Percentiles rank a stretch among this genome's conserved stretches.
Evolutionary conservation across 2,888 invertebrate genomes (phyloP).

Genomic region (Tromatobia lineatoria): DNA sequence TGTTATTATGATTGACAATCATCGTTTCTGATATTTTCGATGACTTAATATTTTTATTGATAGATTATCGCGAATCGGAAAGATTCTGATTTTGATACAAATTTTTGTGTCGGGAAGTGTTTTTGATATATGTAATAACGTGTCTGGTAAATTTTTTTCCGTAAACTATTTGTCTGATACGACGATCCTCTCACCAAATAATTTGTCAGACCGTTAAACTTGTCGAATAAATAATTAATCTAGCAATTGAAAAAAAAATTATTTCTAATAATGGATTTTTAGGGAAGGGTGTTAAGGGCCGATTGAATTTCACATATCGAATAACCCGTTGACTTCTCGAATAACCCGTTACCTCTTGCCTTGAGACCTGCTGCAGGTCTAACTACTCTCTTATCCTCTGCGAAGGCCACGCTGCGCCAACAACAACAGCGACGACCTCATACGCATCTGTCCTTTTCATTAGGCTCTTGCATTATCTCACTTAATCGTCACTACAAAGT

Average conservation of each 20-base stretch:
- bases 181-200: too few relatives aligned
- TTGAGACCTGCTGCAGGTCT: slow-evolving; percentile 1
- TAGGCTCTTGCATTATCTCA: background rate
- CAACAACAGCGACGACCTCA: background rate
- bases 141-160: too few relatives aligned
- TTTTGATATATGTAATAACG: too few relatives aligned
- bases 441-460: background rate
- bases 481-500: background rate
- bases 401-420: slow-evolving; percentile 34
- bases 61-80: too few relatives aligned
- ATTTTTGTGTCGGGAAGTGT: too few relatives aligned
- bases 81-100: too few relatives aligned
- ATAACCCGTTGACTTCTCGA: slow-evolving; percentile 31
- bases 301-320: slow-evolving; percentile 34
- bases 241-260: background rate
- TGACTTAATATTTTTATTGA: too few relatives aligned
- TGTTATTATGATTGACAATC: too few relatives aligned
- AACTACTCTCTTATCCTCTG: slow-evolving; percentile 35
- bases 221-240: background rate
- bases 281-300: background rate
- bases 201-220: too few relatives aligned
- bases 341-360: slow-evolving; percentile 42
- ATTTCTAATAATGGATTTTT: background rate
- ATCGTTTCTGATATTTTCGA: too few relatives aligned
- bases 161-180: too few relatives aligned